Evolutionary conservation across 2,797 vertebrate genomes (phyloP).

Genomic region (Anabas testudineus): DNA sequence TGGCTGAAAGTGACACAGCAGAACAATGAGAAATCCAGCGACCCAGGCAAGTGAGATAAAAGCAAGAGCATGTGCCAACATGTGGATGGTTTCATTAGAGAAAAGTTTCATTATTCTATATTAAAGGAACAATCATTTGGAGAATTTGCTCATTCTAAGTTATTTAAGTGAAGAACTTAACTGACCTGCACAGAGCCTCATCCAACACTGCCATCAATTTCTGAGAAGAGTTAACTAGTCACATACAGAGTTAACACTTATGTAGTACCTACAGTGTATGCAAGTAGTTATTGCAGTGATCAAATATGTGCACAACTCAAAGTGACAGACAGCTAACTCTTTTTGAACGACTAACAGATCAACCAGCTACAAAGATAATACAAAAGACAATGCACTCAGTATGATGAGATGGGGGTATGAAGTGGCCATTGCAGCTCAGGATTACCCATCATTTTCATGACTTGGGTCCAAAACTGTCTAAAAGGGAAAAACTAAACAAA

Average conservation of each 20-base stretch:
- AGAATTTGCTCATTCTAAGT: background rate
- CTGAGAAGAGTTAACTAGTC: background rate
- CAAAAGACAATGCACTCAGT: background rate
- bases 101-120: background rate
- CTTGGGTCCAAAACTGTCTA: background rate
- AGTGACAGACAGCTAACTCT: background rate
- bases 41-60: constrained; percentile 22
- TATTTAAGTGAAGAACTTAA: background rate
- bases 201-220: background rate
- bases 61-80: constrained; percentile 42
- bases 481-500: background rate
- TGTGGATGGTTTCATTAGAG: constrained; percentile 25
- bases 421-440: background rate
- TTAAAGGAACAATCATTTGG: background rate
- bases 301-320: background rate
- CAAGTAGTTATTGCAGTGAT: background rate
- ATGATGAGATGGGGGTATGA: background rate
- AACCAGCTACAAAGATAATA: background rate
- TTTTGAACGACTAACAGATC: background rate
- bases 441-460: background rate
- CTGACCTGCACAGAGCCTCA: background rate
- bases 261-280: background rate
- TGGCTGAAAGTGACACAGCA: constrained; percentile 51
- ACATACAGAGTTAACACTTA: background rate
- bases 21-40: constrained; percentile 38